These are phyloP conservation scores for Drosophila lowei DNA, from an alignment of 1,140 invertebrate genomes.

Conservation along the genomic window DNA sequence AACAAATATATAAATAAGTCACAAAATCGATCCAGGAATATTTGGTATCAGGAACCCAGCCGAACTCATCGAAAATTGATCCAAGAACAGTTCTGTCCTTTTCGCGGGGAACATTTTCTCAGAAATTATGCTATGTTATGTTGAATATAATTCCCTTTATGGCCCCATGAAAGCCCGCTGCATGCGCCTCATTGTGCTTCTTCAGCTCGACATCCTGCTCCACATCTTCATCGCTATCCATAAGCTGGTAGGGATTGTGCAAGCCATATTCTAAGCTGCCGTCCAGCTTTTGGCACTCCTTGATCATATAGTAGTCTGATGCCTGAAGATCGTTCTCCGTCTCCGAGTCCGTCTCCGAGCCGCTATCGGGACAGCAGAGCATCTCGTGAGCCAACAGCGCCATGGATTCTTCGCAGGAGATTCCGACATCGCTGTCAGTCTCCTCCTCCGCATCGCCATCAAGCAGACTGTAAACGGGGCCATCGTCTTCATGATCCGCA, in stretches of 20 bases:
- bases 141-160: too few species aligned
- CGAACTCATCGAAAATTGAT: too few species aligned
- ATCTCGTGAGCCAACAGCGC: constrained; percentile 58
- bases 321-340: constrained; percentile 7
- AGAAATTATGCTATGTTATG: too few species aligned
- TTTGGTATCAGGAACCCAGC: too few species aligned
- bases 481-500: constrained; percentile 5
- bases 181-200: too few species aligned
- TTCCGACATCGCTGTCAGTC: constrained; percentile 7
- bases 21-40: too few species aligned
- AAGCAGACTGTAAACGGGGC: constrained; percentile 33
- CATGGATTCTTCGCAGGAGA: constrained; percentile 41
- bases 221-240: constrained; percentile 30
- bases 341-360: constrained; percentile 35
- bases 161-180: too few species aligned
- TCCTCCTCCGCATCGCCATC: constrained; percentile 51
- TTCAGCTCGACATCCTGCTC: not conserved
- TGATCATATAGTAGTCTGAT: not conserved
- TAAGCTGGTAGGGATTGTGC: constrained; percentile 25
- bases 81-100: too few species aligned
- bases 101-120: too few species aligned
- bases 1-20: too few species aligned
- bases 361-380: constrained; percentile 47
- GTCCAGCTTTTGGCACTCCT: not conserved
- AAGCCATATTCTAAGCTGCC: not conserved